Base-by-base conservation (phyloP, 2,888 invertebrate genomes). In the Acleris literana region DNA sequence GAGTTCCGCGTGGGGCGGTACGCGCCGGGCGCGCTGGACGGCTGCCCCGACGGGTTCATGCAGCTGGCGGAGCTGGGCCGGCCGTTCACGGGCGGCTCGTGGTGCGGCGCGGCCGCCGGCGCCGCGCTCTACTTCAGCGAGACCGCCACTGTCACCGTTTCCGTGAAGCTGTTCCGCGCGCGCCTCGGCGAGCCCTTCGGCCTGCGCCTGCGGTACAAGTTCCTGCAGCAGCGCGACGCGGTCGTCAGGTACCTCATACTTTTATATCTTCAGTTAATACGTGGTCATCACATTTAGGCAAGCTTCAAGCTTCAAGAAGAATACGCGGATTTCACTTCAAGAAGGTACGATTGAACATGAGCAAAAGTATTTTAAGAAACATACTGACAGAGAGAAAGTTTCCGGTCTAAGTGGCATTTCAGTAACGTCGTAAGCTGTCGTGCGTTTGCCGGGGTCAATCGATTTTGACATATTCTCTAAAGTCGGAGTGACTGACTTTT, bases 21-120 rank as follows among this genome's bases (percentile, higher is more conserved):
- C 86, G 96, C 96, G 81, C 92, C 95, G 60, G 94, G 94, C 69
- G 94, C 95, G 56, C 83, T 86, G 62, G 95, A 96, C 78, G 97
- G 96, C 74, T 97, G 97, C 85, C 97, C 97, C 16, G 97, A 97
- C 84, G 97, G 97, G 60, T 97, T 96, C 89, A 96, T 97, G 95
- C 96, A 97, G 92, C 93, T 97, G 73, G 96, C 97, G 76, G 97
- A 97, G 91, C 94, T 97, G 74, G 96, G 97, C 20, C 94, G 97
- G 51, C 97, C 97, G 17, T 97, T 97, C 90, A 97, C 97, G 33
- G 97, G 97, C 53, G 97, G 97, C 69, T 97, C 96, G 20, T 97
- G 97, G 97, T 97, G 97, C 86, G 97, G 97, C 65, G 94, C 95
- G 64, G 96, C 97, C 54, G 95, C 95, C 33, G 96, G 96, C 68